Base-by-base conservation (phyloP, 2,888 invertebrate genomes). In the Agelastica alni region DNA sequence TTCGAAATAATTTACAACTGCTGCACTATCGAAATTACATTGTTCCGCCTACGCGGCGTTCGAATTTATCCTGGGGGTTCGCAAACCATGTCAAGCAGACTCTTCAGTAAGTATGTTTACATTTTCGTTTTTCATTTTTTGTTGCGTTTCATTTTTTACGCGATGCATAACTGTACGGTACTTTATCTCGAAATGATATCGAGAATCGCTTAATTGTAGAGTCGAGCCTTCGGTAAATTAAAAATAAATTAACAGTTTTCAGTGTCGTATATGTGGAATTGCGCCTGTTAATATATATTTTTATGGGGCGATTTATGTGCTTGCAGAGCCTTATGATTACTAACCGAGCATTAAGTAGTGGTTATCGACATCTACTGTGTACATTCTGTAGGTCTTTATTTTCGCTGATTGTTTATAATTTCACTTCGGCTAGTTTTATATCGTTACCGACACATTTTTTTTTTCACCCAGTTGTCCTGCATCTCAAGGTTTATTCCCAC, bases 171-270 rank as follows among this genome's bases (percentile, higher is more conserved):
- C 26, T 26, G 56, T 7, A 13, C n/a, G 16, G 36, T 36, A 32
- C 10, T 10, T 36, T 18, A 36, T 36, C 36, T 16, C 17, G 17
- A n/a, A 17, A 36, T 61, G 62, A 64, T 71, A 72, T 72, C 72
- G 71, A 72, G 70, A 70, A 70, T 68, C 68, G 65, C 56, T 69
- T 73, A 73, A 73, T 73, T 71, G 72, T 66, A 73, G 69, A 72
- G 70, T 68, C 64, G 69, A 68, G 59, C 61, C 57, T 63, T 69
- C 61, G 64, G 69, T 73, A 73, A 73, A 73, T 73, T 73, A 73
- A 73, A 73, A 73, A 73, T 72, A 72, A 73, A 72, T 73, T 71
- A 72, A 70, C 70, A 69, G 68, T 67, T 56, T 58, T 52, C 55
- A 17, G 17, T 36, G 32, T 12, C 32, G 10, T 32, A 7, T 13